Base-by-base conservation (phyloP, 2,113 vertebrate genomes). In the Lepus europaeus region DNA sequence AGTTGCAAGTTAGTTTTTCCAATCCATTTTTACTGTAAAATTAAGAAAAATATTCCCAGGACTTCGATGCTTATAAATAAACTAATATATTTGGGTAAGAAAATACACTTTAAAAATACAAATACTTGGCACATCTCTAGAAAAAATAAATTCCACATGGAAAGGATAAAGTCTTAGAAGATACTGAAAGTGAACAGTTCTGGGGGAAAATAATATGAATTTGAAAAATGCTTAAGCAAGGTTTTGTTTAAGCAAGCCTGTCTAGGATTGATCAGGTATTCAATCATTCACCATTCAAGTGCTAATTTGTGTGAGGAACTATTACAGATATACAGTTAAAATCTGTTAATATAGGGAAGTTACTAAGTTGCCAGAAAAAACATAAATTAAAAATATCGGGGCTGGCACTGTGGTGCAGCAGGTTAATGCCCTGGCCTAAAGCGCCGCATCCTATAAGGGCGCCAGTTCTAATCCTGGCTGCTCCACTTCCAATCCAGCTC, bases 101-200 rank as follows among this genome's bases (percentile, higher is more conserved):
- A 97, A 84, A 89, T 22, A 72, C 20, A 77, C 51, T 77, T 89
- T 66, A 91, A 91, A 94, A 92, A 56, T 83, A 82, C 31, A 80
- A 85, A 69, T 45, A 45, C 59, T 90, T 83, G 51, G 72, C 33
- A 76, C 11, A 91, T 33, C 33, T 72, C 70, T 11, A 89, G 63
- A 81, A 80, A 90, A 94, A 86, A 45, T 45, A 85, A 94, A 45
- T 7, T 70, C 66, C 36, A 87, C 0, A 12, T 19, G 20, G 27
- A 88, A 89, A 89, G 14, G 22, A 74, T 76, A 51, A 17, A 77
- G 64, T 95, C 53, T 87, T 87, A 93, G 63, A 87, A 77, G 33
- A 82, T 63, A 85, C 17, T n/a, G 49, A 68, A 51, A 93, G 45
- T 61, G 53, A 92, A 0, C 76, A 36, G 72, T 77, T 95, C 66